Conservation (phyloP, 2,888 invertebrate genomes). For the Cetonia aurata region DNA sequence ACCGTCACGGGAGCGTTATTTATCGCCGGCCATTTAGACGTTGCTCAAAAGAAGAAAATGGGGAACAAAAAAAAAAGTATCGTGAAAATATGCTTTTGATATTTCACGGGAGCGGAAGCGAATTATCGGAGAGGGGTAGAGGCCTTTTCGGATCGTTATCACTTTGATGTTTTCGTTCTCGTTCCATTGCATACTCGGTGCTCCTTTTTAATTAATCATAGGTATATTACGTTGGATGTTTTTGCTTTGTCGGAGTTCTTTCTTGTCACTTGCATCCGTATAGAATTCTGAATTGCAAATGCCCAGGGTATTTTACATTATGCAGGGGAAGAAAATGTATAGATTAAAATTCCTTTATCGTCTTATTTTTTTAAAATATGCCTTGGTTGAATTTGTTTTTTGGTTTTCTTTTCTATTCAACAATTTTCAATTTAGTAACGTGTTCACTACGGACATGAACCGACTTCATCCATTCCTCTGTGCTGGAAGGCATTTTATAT, state of each 20-base stretch:
- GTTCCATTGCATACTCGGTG: neutral
- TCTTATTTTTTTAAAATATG: too few species aligned
- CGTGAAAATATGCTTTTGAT: constrained; percentile 30
- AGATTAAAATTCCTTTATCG: too few species aligned
- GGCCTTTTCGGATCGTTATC: neutral
- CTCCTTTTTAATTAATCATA: constrained; percentile 33
- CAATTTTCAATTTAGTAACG: too few species aligned
- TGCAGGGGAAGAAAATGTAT: too few species aligned
- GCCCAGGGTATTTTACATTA: too few species aligned
- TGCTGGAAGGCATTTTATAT: too few species aligned
- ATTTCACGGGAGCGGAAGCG: constrained; percentile 25
- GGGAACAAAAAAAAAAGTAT: constrained; percentile 18
- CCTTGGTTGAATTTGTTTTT: too few species aligned
- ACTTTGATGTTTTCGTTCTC: constrained; percentile 25
- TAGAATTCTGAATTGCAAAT: too few species aligned
- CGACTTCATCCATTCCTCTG: too few species aligned
- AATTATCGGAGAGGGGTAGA: constrained; percentile 20
- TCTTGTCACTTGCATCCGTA: neutral
- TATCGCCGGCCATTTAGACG: constrained; percentile 21
- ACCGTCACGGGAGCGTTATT: constrained; percentile 24
- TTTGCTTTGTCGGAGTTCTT: neutral
- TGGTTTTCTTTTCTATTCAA: too few species aligned
- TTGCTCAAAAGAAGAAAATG: constrained; percentile 8
- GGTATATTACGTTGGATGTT: constrained; percentile 18
- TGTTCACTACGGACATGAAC: too few species aligned